Conservation (phyloP, 2,888 invertebrate species). For the Theristus sp. region DNA sequence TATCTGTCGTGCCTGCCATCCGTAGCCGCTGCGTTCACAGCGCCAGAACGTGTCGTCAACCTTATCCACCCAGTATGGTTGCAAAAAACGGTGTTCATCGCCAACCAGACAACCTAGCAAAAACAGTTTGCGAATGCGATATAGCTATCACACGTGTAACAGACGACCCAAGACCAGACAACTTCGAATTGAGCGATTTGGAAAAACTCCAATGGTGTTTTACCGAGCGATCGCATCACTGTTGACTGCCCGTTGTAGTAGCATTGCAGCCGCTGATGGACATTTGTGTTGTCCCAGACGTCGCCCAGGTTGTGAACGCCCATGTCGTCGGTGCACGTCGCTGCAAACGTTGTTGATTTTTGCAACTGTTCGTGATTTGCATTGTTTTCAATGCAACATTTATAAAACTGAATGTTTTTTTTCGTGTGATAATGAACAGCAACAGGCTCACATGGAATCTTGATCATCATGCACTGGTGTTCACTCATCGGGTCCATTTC, state of each 20-base stretch:
- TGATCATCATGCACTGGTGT: not conserved
- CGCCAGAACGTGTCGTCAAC: not conserved
- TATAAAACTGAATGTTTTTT: not conserved
- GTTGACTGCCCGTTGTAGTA: not conserved
- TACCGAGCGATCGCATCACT: not conserved
- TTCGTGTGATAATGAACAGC: too few species aligned
- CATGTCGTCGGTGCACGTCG: not conserved
- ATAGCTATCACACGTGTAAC: too few species aligned
- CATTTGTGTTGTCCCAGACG: not conserved
- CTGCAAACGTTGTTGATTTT: not conserved
- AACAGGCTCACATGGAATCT: not conserved
- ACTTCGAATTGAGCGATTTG: too few species aligned
- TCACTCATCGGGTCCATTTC: not conserved
- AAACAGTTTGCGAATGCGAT: too few species aligned
- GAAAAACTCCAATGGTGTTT: too few species aligned
- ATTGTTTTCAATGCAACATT: not conserved
- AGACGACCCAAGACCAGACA: too few species aligned
- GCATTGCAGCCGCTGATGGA: not conserved
- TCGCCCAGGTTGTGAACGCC: not conserved
- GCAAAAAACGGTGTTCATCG: not conserved
- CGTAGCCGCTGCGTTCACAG: not conserved
- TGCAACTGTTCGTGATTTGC: not conserved
- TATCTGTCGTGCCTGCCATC: not conserved
- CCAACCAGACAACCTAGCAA: not conserved
- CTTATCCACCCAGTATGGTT: not conserved